Conservation (phyloP, 2,888 invertebrate genomes). For the Drosophila pegasa region DNA sequence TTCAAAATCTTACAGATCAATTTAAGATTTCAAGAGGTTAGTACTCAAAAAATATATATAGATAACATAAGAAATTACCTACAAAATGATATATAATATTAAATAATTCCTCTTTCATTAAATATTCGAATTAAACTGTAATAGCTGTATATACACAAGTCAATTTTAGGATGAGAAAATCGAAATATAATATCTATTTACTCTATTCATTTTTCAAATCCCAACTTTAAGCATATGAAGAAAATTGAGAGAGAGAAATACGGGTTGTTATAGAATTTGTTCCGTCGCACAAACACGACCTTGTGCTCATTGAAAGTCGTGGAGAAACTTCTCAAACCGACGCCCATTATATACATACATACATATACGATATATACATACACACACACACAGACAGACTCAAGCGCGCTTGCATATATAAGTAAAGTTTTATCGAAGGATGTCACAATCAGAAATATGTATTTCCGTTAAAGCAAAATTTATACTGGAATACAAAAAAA, state of each 20-base stretch:
- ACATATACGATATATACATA: conserved; percentile 9
- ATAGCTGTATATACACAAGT: not conserved
- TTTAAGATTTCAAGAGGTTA: too few relatives aligned
- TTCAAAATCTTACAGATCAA: too few relatives aligned
- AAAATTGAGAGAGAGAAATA: not conserved
- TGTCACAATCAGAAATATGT: conserved; percentile 48
- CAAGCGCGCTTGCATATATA: not conserved
- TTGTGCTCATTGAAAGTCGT: conserved; percentile 46
- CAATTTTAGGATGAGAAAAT: too few relatives aligned
- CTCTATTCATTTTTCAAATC: too few relatives aligned
- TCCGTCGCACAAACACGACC: conserved; percentile 36
- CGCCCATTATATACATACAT: conserved; percentile 14
- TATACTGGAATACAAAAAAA: conserved; percentile 11
- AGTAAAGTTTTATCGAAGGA: conserved; percentile 45
- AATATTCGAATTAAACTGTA: not conserved
- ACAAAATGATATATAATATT: too few relatives aligned
- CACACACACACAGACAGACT: not conserved
- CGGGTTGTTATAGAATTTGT: conserved; percentile 19
- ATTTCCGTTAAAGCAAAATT: conserved; percentile 43
- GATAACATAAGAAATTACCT: too few relatives aligned
- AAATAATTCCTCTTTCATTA: not conserved
- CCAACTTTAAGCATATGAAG: not conserved
- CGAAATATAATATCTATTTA: too few relatives aligned
- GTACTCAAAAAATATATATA: too few relatives aligned
- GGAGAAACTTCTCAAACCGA: conserved; percentile 39